These are phyloP conservation scores for Penaeus chinensis DNA, from an alignment of 1,140 invertebrate species.

Conservation along the genomic window DNA sequence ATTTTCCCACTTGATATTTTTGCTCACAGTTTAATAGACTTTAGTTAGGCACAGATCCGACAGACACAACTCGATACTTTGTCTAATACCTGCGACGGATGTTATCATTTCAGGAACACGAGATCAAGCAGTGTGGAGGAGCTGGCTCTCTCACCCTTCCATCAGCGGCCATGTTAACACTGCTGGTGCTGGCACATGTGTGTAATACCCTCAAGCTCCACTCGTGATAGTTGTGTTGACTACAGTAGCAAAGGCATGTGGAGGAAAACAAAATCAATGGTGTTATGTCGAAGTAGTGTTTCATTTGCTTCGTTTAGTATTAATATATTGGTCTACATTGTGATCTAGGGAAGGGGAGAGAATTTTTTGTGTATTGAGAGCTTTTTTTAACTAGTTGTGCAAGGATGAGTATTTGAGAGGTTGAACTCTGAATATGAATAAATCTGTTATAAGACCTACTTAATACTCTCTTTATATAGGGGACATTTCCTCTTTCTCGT, in stretches of 20 bases:
- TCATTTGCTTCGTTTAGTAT: background rate
- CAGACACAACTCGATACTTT: too few species aligned
- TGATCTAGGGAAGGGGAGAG: slow-evolving; percentile 29
- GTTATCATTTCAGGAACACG: slow-evolving; percentile 35
- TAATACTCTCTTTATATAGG: slow-evolving; percentile 11
- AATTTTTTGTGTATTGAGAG: background rate
- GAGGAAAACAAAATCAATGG: slow-evolving; percentile 12
- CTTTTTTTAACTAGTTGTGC: slow-evolving; percentile 8
- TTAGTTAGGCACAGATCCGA: too few species aligned
- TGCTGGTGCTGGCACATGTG: slow-evolving; percentile 33
- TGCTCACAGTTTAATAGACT: too few species aligned
- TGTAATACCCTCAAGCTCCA: slow-evolving; percentile 25
- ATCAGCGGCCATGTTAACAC: slow-evolving; percentile 20
- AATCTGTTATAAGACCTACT: slow-evolving; percentile 16
- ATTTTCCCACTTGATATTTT: too few species aligned
- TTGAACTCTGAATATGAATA: background rate
- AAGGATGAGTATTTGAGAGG: slow-evolving; percentile 28
- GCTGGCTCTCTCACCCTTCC: slow-evolving; percentile 36
- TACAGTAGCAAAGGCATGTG: background rate
- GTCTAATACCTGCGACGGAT: background rate
- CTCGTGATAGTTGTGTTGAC: slow-evolving; percentile 44
- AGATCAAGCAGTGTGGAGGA: slow-evolving; percentile 53
- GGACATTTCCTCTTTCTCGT: slow-evolving; percentile 31
- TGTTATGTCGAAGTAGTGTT: background rate
- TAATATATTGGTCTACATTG: slow-evolving; percentile 18